A percentile compares a stretch with the other conserved stretches of the same genome.
Conservation (phyloP, 1,140 invertebrate species). For the Belonocnema kinseyi region DNA sequence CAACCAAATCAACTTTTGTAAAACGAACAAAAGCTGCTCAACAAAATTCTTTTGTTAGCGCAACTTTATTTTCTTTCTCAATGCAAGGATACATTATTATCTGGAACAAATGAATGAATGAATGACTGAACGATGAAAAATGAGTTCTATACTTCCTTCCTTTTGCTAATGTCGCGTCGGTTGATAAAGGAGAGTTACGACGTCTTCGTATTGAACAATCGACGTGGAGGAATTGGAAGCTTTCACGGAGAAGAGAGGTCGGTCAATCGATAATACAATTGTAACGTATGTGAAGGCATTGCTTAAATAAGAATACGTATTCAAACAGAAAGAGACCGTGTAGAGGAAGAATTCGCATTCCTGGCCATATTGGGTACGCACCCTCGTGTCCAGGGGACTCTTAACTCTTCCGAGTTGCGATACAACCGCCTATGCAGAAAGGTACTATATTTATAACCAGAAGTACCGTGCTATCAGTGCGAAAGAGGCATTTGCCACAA, state of each 20-base stretch:
- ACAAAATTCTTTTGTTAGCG: too few relatives aligned
- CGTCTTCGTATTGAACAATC: not conserved
- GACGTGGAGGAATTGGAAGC: constrained; percentile 21
- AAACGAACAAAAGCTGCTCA: too few relatives aligned
- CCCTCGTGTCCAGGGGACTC: constrained; percentile 53
- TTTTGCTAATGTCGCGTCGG: constrained; percentile 40
- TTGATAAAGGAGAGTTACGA: too few relatives aligned
- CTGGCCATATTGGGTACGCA: constrained; percentile 68
- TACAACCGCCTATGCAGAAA: constrained; percentile 15
- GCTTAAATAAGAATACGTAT: constrained; percentile 61
- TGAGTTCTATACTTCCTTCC: constrained; percentile 30
- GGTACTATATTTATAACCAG: constrained; percentile 26
- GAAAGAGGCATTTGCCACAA: not conserved
- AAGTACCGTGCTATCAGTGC: constrained; percentile 2
- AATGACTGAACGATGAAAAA: not conserved
- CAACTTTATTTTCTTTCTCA: too few relatives aligned
- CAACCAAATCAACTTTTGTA: too few relatives aligned
- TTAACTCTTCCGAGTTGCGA: constrained; percentile 51
- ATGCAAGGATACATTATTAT: not conserved
- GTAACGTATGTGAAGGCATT: constrained; percentile 47
- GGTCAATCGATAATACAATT: constrained; percentile 51
- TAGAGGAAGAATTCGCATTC: constrained; percentile 68
- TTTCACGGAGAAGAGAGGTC: constrained; percentile 40
- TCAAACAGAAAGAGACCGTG: constrained; percentile 50
- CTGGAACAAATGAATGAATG: constrained; percentile 21